Percentiles rank a stretch among this genome's conserved stretches.
Evolutionary conservation across 2,113 vertebrate genomes (phyloP).

Genomic region (Shinisaurus crocodilurus): DNA sequence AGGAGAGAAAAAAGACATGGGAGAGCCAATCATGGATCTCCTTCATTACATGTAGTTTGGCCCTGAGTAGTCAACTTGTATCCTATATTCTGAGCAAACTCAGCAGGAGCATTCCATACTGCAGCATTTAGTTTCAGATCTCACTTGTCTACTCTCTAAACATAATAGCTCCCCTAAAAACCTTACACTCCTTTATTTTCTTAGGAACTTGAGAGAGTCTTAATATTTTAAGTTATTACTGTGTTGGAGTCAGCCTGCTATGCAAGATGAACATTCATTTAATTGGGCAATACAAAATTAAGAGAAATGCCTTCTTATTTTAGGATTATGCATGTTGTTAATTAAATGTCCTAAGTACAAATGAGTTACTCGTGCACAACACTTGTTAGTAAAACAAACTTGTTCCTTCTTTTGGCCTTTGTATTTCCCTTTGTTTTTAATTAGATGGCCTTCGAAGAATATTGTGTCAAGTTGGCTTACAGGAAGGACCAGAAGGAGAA

Average conservation of each 20-base stretch:
- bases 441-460: slow-evolving; percentile 92
- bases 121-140: background rate
- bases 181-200: background rate
- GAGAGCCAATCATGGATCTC: too few species aligned
- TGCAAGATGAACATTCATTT: background rate
- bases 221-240: background rate
- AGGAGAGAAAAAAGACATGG: too few species aligned
- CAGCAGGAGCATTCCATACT: background rate
- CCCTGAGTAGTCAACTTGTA: too few species aligned
- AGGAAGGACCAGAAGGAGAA: slow-evolving; percentile 87
- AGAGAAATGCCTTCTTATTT: background rate
- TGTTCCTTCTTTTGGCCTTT: background rate
- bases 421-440: background rate
- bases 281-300: background rate
- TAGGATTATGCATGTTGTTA: background rate
- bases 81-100: background rate
- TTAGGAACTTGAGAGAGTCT: background rate
- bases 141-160: background rate
- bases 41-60: too few species aligned
- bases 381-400: too few species aligned
- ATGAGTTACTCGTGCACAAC: background rate
- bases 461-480: slow-evolving; percentile 93
- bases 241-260: background rate
- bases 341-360: slow-evolving; percentile 2
- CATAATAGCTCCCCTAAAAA: background rate